phyloP scores from a whole-genome alignment of 2,797 vertebrate species.

The Crypturellus tataupa region DNA sequence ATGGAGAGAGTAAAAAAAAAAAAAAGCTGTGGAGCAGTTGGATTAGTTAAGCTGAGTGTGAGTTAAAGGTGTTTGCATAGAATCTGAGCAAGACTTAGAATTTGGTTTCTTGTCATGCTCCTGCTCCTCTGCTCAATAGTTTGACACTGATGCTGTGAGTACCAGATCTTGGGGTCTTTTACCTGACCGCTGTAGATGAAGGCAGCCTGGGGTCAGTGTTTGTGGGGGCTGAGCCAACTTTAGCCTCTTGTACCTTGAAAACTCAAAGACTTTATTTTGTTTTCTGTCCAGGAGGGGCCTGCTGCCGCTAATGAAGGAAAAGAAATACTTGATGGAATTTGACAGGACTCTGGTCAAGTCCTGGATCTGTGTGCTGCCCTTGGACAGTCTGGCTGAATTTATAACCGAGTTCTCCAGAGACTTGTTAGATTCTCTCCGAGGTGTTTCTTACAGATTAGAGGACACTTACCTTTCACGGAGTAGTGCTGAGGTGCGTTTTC shows the following conservation, averaged over 20 bases:
- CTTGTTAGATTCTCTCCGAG: slow-evolving; percentile 81
- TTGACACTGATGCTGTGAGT: neutral
- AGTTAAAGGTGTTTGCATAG: neutral
- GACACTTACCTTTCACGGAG: accelerated
- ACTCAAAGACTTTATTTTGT: neutral
- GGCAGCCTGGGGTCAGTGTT: neutral
- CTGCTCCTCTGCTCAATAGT: neutral
- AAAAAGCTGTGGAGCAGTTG: neutral
- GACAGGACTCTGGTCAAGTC: slow-evolving; percentile 84
- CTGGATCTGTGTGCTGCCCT: slow-evolving; percentile 85
- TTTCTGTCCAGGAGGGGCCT: slow-evolving; percentile 55
- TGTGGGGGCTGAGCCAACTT: neutral
- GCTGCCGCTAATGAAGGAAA: slow-evolving; percentile 70
- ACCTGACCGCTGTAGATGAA: neutral
- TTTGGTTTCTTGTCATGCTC: neutral
- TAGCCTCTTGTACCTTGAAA: neutral
- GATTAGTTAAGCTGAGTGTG: neutral
- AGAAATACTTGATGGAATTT: slow-evolving; percentile 78
- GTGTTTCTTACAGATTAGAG: slow-evolving; percentile 68
- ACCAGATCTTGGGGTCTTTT: neutral
- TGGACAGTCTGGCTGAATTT: slow-evolving; percentile 72
- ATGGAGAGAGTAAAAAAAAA: too few species aligned
- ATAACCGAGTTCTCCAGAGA: slow-evolving; percentile 39
- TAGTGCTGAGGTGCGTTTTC: slow-evolving; percentile 27
- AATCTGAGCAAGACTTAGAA: neutral